phyloP scores from a whole-genome alignment of 1,140 invertebrate species.

The Nylanderia fulva region DNA sequence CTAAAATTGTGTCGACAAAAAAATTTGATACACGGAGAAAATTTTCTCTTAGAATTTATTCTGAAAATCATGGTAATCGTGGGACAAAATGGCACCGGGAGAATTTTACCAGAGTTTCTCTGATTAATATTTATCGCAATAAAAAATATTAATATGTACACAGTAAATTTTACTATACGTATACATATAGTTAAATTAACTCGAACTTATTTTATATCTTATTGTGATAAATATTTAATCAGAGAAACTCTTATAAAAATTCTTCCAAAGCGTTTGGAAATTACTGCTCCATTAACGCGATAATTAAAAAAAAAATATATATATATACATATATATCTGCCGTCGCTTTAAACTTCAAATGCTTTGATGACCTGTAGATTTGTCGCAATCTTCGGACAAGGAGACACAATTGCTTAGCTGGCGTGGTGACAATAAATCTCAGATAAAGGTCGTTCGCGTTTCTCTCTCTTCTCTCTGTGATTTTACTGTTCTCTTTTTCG shows the following conservation, averaged over 20 bases:
- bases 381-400: neutral
- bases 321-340: neutral
- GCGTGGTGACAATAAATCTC: slow-evolving; percentile 48
- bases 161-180: too few relatives aligned
- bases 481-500: slow-evolving; percentile 45
- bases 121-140: too few relatives aligned
- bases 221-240: too few relatives aligned
- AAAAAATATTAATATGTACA: too few relatives aligned
- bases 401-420: slow-evolving; percentile 56
- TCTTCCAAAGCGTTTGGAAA: neutral
- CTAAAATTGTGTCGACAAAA: neutral
- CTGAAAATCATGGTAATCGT: too few relatives aligned
- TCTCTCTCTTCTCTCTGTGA: neutral
- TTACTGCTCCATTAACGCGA: neutral
- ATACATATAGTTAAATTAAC: too few relatives aligned
- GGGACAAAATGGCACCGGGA: too few relatives aligned
- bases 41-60: too few relatives aligned
- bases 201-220: too few relatives aligned
- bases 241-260: too few relatives aligned
- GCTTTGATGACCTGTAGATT: slow-evolving; percentile 6
- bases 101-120: too few relatives aligned
- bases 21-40: neutral
- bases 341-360: neutral
- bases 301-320: neutral
- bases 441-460: slow-evolving; percentile 5